Percentiles rank a stretch among this genome's conserved stretches.
Conservation (phyloP, 2,797 vertebrate species). For the Babyrousa celebensis region DNA sequence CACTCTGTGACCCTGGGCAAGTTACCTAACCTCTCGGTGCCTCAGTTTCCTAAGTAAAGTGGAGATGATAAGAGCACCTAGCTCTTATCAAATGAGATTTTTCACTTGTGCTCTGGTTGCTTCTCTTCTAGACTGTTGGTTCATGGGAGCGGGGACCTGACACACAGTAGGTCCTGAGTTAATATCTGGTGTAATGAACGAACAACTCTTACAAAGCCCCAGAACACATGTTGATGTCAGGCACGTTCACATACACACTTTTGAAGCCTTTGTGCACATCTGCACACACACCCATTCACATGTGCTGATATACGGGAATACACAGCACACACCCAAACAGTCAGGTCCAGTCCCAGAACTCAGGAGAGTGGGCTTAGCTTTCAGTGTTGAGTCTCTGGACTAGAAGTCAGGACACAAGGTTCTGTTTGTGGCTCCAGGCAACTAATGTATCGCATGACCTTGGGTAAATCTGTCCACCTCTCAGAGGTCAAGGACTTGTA, state of each 20-base stretch:
- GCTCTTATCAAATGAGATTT: not conserved
- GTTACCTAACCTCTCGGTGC: not conserved
- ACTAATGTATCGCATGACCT: not conserved
- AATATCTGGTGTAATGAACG: not conserved
- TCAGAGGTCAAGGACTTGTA: not conserved
- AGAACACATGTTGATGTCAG: not conserved
- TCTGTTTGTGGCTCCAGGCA: not conserved
- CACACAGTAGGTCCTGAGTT: not conserved
- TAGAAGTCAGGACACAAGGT: not conserved
- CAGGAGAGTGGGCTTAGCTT: not conserved
- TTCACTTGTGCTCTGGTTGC: not conserved
- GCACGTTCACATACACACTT: not conserved
- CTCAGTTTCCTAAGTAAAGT: not conserved
- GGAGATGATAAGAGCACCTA: not conserved
- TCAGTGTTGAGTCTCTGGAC: not conserved
- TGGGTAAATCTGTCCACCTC: not conserved
- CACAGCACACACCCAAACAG: not conserved
- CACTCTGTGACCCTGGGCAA: not conserved
- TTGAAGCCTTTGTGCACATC: not conserved
- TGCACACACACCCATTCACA: not conserved
- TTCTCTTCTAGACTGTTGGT: not conserved
- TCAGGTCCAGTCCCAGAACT: not conserved
- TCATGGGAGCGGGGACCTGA: not conserved
- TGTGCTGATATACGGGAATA: not conserved
- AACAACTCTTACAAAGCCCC: not conserved